These are phyloP conservation scores for Napeogenes inachia DNA, from an alignment of 2,888 invertebrate species.

Conservation along the genomic window DNA sequence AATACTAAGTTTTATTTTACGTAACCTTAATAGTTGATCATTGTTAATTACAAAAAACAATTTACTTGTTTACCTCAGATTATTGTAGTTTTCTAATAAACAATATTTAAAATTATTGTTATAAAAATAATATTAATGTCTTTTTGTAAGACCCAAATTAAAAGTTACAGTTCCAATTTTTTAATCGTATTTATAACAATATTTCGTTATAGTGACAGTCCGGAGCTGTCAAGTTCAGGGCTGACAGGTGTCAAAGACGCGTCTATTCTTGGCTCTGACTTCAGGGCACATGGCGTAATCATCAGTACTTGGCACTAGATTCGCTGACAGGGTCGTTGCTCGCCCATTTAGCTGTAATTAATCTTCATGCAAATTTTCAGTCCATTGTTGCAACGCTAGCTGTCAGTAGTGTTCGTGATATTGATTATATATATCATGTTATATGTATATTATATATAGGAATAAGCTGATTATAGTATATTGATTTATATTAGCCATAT, in stretches of 20 bases:
- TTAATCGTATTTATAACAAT: not conserved
- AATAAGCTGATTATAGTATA: too few species aligned
- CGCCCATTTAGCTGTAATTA: constrained; percentile 15
- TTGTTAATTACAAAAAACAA: too few species aligned
- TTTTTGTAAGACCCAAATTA: too few species aligned
- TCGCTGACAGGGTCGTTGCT: constrained; percentile 21
- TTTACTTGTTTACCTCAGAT: too few species aligned
- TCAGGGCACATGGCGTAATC: constrained; percentile 9
- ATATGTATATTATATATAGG: too few species aligned
- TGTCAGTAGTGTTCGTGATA: not conserved
- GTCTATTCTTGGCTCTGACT: constrained; percentile 33
- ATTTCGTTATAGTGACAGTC: not conserved
- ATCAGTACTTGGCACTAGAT: constrained; percentile 8
- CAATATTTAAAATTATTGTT: too few species aligned
- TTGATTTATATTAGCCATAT: not conserved
- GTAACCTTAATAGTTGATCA: too few species aligned
- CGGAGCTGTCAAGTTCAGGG: constrained; percentile 25
- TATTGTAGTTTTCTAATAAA: too few species aligned
- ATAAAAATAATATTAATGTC: too few species aligned
- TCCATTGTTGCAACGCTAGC: not conserved
- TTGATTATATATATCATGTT: not conserved
- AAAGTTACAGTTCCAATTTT: too few species aligned
- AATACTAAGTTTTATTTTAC: too few species aligned
- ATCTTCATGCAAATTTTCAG: constrained; percentile 19
- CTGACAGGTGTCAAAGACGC: constrained; percentile 17